Evolutionary conservation across 2,888 invertebrate species (phyloP).

Genomic region (Altica lythri): DNA sequence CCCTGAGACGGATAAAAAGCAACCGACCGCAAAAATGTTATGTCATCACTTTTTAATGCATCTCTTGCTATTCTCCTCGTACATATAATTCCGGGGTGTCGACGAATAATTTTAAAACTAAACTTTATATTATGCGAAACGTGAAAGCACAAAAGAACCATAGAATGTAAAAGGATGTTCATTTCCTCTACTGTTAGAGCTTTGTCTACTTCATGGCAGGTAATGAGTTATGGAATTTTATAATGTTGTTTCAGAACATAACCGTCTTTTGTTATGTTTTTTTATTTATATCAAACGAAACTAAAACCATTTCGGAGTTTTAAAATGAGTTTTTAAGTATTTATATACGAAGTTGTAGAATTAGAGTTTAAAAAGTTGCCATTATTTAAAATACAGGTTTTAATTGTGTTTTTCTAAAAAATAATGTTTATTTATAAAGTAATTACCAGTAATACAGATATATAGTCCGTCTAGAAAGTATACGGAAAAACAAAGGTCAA

Average conservation of each 20-base stretch:
- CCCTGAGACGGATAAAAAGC: slow-evolving; percentile 23
- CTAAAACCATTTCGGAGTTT: slow-evolving; percentile 7
- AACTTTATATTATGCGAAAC: slow-evolving; percentile 23
- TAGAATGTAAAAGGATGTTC: slow-evolving; percentile 24
- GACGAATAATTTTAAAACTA: slow-evolving; percentile 21
- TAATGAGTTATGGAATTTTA: slow-evolving; percentile 29
- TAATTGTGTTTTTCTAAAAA: no score
- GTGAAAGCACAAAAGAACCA: slow-evolving; percentile 21
- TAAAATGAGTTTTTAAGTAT: neutral
- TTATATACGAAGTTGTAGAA: no score
- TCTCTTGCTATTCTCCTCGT: slow-evolving; percentile 18
- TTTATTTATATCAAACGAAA: slow-evolving; percentile 14
- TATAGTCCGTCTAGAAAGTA: no score
- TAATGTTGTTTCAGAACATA: slow-evolving; percentile 10
- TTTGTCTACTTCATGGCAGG: slow-evolving; percentile 24
- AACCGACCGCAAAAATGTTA: slow-evolving; percentile 25
- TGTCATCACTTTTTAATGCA: slow-evolving; percentile 30
- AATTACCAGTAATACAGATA: no score
- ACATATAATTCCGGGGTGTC: slow-evolving; percentile 21
- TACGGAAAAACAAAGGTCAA: no score
- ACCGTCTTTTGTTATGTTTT: slow-evolving; percentile 4
- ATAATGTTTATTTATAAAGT: no score
- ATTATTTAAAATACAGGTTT: no score
- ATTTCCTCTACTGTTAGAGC: slow-evolving; percentile 26
- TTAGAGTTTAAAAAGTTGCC: no score